Evolutionary conservation across 2,797 vertebrate genomes (phyloP).

Genomic region (Etheostoma nigrum): DNA sequence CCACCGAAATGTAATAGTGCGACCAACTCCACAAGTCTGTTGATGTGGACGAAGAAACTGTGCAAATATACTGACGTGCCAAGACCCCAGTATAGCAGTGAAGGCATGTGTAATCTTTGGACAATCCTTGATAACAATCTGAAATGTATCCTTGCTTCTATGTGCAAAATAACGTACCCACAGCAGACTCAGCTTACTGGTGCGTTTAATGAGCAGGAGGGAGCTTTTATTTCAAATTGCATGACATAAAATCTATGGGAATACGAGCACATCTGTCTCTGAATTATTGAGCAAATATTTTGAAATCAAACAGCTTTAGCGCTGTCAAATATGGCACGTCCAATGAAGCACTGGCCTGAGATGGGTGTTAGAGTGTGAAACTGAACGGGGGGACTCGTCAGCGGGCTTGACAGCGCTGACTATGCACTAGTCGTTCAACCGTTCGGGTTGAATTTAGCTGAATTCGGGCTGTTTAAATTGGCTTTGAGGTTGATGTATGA

Average conservation of each 20-base stretch:
- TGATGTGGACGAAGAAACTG: slow-evolving; percentile 68
- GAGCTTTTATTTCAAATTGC: slow-evolving; percentile 72
- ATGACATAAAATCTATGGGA: slow-evolving; percentile 78
- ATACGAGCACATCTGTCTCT: slow-evolving; percentile 78
- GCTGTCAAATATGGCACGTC: slow-evolving; percentile 79
- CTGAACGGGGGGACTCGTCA: slow-evolving; percentile 34
- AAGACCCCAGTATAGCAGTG: slow-evolving; percentile 74
- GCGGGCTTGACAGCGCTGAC: slow-evolving; percentile 40
- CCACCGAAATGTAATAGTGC: slow-evolving; percentile 67
- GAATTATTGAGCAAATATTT: slow-evolving; percentile 84
- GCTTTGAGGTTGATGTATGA: slow-evolving; percentile 3
- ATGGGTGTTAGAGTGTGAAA: slow-evolving; percentile 65
- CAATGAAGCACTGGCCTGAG: slow-evolving; percentile 40
- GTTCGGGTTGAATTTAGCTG: slow-evolving; percentile 30
- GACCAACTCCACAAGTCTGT: slow-evolving; percentile 71
- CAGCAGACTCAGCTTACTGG: slow-evolving; percentile 65
- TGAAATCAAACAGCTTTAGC: slow-evolving; percentile 76
- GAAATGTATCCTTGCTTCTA: slow-evolving; percentile 69
- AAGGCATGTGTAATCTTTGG: slow-evolving; percentile 82
- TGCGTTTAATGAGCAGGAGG: slow-evolving; percentile 61
- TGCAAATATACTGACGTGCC: slow-evolving; percentile 73
- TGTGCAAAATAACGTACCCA: slow-evolving; percentile 70
- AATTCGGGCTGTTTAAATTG: slow-evolving; percentile 27
- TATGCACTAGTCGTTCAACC: slow-evolving; percentile 18
- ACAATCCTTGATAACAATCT: slow-evolving; percentile 82